phyloP scores from a whole-genome alignment of 2,888 invertebrate species.

The Orgyia antiqua region DNA sequence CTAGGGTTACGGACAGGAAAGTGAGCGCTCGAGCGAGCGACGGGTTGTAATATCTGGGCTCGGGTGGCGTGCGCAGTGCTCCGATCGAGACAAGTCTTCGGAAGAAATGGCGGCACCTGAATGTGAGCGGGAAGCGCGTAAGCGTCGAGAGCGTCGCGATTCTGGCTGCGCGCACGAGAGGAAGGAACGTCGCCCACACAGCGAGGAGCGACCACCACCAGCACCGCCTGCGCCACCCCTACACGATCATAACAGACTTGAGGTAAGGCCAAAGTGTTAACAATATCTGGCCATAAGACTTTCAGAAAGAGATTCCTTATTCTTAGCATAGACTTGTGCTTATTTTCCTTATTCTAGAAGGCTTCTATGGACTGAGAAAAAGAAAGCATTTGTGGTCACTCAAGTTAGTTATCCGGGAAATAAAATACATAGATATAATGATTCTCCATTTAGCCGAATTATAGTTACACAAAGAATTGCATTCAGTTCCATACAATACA shows the following conservation, averaged over 20 bases:
- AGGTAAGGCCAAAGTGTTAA: slow-evolving; percentile 42
- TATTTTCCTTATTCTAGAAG: no score
- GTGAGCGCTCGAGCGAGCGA: slow-evolving; percentile 67
- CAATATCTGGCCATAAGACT: no score
- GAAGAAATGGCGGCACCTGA: slow-evolving; percentile 75
- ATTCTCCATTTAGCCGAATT: no score
- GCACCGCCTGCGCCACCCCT: slow-evolving; percentile 66
- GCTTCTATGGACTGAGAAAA: no score
- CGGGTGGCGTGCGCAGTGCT: slow-evolving; percentile 74
- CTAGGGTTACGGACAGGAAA: slow-evolving; percentile 72
- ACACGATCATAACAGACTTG: slow-evolving; percentile 65
- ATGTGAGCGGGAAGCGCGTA: slow-evolving; percentile 78
- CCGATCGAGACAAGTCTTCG: slow-evolving; percentile 54
- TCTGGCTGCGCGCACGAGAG: slow-evolving; percentile 73
- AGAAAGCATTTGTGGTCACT: no score
- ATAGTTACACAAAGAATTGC: no score
- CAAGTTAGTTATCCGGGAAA: no score
- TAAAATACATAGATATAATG: no score
- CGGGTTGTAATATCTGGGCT: slow-evolving; percentile 67
- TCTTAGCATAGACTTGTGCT: no score
- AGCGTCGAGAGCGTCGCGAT: slow-evolving; percentile 80
- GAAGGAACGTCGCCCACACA: slow-evolving; percentile 66
- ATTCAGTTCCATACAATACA: no score
- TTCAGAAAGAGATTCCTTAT: no score
- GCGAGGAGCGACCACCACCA: slow-evolving; percentile 65